Base-by-base conservation (phyloP, 2,113 vertebrate genomes). In the Tetrao urogallus region DNA sequence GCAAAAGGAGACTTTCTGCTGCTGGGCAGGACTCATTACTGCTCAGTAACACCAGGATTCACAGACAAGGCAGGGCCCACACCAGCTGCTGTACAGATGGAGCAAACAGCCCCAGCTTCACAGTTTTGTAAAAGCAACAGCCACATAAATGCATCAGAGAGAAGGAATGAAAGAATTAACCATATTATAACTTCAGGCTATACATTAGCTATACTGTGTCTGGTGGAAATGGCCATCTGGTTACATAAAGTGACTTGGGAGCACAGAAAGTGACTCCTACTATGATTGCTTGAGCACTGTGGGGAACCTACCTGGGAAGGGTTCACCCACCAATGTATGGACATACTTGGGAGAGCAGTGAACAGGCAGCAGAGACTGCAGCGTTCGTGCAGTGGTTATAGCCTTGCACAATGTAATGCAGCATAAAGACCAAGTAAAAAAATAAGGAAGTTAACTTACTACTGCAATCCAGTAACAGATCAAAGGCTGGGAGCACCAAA, bases 401-500 rank as follows among this genome's bases (percentile, higher is more conserved):
- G 82, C 79, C 61, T 75, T 64, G 65, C 70, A 82, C 45, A 40
- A 9, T 10, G 48, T 38, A 61, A 34, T 2, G 21, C 66, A 73
- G 81, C 43, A 28, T 19, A 61, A 64, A 92, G 70, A 13, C 11
- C 43, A 45, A 56, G 32, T 30, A 10, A 18, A 57, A 58, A 19
- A 32, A 30, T 28, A 56, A n/a, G 32, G 79, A 80, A 88, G 83
- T 34, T 90, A 77, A 90, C 76, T 34, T 88, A 77, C 84, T 91
- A 60, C 65, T 91, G 82, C 85, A 58, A 24, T 3, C 38, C 8
- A 1, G 40, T 38, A 70, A 43, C 19, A 90, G 94, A 94, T 94
- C 90, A 96, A 94, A 96, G 90, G 57, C 88, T 30, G 8, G 76
- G 76, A 96, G 73, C 73, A 92, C 76, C 69, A 69, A 5, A 75